phyloP scores from a whole-genome alignment of 2,113 vertebrate genomes.

The Azemiops feae region DNA sequence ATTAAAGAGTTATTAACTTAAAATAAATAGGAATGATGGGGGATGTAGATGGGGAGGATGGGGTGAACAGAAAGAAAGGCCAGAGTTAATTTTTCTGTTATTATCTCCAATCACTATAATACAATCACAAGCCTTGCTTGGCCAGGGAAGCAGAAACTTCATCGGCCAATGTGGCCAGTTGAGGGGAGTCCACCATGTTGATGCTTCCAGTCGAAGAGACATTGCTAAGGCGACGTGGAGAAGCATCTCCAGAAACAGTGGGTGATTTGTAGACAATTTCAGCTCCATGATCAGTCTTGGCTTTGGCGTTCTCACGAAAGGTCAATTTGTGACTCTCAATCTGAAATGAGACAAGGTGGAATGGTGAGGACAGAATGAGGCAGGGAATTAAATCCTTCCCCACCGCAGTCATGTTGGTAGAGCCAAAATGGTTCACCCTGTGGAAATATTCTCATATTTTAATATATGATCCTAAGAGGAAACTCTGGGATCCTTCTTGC shows the following conservation, averaged over 20 bases:
- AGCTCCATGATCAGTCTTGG: slow-evolving; percentile 97
- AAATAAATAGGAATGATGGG: slow-evolving; percentile 4
- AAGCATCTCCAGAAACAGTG: slow-evolving; percentile 84
- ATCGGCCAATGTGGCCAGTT: slow-evolving; percentile 94
- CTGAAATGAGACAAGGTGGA: slow-evolving; percentile 54
- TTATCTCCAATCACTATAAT: slow-evolving; percentile 38
- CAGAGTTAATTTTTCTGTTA: slow-evolving; percentile 68
- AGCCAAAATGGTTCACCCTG: background rate
- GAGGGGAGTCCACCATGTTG: slow-evolving; percentile 92
- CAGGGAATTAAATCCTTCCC: background rate
- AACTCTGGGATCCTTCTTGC: background rate
- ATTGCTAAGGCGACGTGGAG: slow-evolving; percentile 91
- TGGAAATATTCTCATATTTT: background rate
- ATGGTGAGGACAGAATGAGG: background rate
- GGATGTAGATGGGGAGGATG: slow-evolving; percentile 60
- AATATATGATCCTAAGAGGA: background rate
- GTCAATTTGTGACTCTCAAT: slow-evolving; percentile 96
- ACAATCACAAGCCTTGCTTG: slow-evolving; percentile 96
- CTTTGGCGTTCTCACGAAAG: slow-evolving; percentile 95
- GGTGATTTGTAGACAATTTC: slow-evolving; percentile 90
- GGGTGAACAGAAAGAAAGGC: slow-evolving; percentile 71
- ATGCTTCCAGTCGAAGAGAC: slow-evolving; percentile 96
- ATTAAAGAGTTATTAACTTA: slow-evolving; percentile 54
- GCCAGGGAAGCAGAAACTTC: slow-evolving; percentile 96
- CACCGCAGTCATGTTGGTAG: background rate